Percentiles rank a stretch among this genome's conserved stretches.
Evolutionary conservation across 1,140 invertebrate species (phyloP).

Genomic region (Drosophila setifemur): DNA sequence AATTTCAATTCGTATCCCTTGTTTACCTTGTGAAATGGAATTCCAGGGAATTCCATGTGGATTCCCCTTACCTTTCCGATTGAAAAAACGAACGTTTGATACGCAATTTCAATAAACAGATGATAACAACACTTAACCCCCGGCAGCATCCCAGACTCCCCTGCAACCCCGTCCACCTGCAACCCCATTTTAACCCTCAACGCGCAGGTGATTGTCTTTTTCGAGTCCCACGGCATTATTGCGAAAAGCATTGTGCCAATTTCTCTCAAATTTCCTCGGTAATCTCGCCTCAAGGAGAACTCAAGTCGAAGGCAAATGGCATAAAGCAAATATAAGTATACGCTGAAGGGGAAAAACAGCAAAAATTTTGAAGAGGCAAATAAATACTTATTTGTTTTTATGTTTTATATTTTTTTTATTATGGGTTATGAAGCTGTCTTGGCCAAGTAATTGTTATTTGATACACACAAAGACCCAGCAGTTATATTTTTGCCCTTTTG

Average conservation of each 20-base stretch:
- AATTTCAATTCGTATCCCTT: background rate
- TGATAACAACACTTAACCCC: constrained; percentile 43
- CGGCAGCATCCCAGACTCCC: background rate
- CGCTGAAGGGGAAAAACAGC: constrained; percentile 2
- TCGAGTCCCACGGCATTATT: constrained; percentile 34
- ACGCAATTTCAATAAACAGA: constrained; percentile 49
- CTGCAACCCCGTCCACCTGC: background rate
- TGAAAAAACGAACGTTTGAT: constrained; percentile 36
- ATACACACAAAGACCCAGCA: constrained; percentile 29
- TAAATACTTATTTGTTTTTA: constrained; percentile 34
- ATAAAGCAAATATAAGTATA: constrained; percentile 41
- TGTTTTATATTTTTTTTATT: background rate
- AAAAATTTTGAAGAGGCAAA: background rate
- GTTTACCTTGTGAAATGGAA: constrained; percentile 6
- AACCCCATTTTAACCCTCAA: constrained; percentile 4
- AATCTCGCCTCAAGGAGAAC: constrained; percentile 19
- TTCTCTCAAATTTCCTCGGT: constrained; percentile 39
- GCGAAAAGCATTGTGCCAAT: constrained; percentile 44
- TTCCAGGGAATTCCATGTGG: background rate
- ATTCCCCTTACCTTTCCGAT: constrained; percentile 9
- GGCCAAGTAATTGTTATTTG: constrained; percentile 35
- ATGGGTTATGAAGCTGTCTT: background rate
- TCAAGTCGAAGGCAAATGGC: constrained; percentile 17
- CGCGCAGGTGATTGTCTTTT: constrained; percentile 45
- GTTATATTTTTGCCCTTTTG: constrained; percentile 24